Conservation (phyloP, 2,888 invertebrate species). For the Troides oblongomaculatus region DNA sequence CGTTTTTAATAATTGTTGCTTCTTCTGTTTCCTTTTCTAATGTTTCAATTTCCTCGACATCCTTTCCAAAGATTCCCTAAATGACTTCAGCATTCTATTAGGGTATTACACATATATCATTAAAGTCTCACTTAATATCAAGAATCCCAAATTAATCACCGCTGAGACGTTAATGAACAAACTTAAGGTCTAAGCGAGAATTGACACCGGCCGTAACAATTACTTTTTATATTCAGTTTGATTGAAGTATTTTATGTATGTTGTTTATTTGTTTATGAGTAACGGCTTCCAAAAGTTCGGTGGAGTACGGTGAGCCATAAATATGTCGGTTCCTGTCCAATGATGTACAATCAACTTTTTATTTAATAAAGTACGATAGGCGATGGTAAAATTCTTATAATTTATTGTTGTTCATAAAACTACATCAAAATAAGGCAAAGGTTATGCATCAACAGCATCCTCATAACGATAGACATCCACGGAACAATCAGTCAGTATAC, state of each 20-base stretch:
- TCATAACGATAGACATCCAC: too few species aligned
- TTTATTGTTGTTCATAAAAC: too few species aligned
- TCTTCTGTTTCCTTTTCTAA: background rate
- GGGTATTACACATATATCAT: background rate
- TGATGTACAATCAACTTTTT: background rate
- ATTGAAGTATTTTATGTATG: conserved; percentile 26
- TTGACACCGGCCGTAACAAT: conserved; percentile 53
- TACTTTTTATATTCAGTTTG: conserved; percentile 43
- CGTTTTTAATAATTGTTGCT: too few species aligned
- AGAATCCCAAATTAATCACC: conserved; percentile 34
- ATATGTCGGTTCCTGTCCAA: background rate
- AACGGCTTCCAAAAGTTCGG: conserved; percentile 22
- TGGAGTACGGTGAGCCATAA: conserved; percentile 14
- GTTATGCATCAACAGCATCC: background rate
- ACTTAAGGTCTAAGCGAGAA: conserved; percentile 54
- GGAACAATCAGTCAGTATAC: too few species aligned
- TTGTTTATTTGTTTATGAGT: conserved; percentile 26
- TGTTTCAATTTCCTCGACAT: background rate
- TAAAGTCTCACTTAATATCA: conserved; percentile 19
- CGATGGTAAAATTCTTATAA: background rate
- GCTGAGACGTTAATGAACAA: conserved; percentile 47
- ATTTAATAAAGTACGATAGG: background rate
- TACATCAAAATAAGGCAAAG: background rate
- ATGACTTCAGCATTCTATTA: too few species aligned
- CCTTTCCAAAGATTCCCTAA: too few species aligned